Evolutionary conservation across 1,140 invertebrate species (phyloP).

Genomic region (Chrysomallon squamiferum): DNA sequence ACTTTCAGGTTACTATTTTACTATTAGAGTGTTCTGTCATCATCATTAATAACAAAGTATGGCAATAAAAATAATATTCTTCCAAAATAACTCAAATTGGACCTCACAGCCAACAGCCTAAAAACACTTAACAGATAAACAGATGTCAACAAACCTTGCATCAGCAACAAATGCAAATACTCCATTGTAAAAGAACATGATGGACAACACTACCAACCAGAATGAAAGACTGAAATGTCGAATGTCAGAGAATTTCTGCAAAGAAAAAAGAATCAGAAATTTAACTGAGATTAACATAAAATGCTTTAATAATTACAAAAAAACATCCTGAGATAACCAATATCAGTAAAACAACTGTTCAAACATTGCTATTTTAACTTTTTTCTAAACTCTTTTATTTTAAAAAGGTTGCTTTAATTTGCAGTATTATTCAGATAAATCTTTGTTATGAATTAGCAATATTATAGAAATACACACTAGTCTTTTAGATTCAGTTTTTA

Average conservation of each 20-base stretch:
- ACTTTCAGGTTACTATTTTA: no score
- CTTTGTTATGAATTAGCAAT: no score
- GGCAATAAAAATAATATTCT: no score
- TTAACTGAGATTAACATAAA: background rate
- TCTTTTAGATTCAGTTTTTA: slow-evolving; percentile 55
- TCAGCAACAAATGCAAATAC: slow-evolving; percentile 66
- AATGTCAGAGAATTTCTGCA: slow-evolving; percentile 62
- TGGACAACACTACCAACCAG: slow-evolving; percentile 62
- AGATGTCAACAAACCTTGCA: slow-evolving; percentile 56
- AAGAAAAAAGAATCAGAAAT: slow-evolving; percentile 16
- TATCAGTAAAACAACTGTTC: background rate
- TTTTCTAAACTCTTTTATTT: no score
- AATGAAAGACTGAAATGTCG: slow-evolving; percentile 57
- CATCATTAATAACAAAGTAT: no score
- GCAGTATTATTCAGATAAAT: no score
- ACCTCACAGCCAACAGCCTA: no score
- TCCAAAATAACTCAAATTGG: no score
- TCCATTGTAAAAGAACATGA: slow-evolving; percentile 67
- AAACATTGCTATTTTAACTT: background rate
- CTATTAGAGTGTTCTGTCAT: no score
- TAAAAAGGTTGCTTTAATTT: no score
- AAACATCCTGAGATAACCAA: background rate
- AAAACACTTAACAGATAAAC: no score
- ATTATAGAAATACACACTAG: slow-evolving; percentile 38
- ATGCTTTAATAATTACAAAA: background rate